Percentiles rank a stretch among this genome's conserved stretches.
phyloP scores from a whole-genome alignment of 2,797 vertebrate species.

The Buphagus erythrorhynchus region DNA sequence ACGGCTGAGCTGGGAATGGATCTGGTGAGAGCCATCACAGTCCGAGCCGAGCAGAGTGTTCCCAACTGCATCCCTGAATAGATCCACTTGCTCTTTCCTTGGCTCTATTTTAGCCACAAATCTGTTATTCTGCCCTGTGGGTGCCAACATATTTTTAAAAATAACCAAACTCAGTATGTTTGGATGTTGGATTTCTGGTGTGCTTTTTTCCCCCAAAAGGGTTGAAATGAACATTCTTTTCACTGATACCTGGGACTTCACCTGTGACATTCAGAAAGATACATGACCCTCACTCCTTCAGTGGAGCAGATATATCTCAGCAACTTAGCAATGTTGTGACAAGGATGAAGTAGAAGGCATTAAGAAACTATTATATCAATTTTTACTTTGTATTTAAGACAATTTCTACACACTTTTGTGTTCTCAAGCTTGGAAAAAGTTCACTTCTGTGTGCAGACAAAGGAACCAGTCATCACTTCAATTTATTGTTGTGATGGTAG shows the following conservation, averaged over 20 bases:
- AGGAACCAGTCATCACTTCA: background rate
- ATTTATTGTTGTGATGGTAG: background rate
- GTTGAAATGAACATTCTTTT: background rate
- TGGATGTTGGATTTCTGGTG: background rate
- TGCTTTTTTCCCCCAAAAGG: fast-evolving
- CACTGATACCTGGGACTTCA: background rate
- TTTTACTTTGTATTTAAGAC: background rate
- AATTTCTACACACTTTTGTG: background rate
- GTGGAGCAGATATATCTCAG: background rate
- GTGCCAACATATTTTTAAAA: background rate
- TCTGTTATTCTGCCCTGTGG: background rate
- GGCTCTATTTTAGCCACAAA: slow-evolving; percentile 3
- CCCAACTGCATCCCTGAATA: background rate
- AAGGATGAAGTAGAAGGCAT: background rate
- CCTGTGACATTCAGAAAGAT: background rate
- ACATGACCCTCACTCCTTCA: background rate
- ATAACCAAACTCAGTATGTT: background rate
- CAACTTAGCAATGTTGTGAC: background rate
- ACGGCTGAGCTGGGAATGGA: background rate
- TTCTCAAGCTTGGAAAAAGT: background rate
- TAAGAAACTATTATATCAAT: background rate
- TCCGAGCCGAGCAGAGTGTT: background rate
- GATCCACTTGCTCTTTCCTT: background rate
- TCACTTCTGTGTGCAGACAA: background rate
- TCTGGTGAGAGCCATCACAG: background rate